phyloP scores from a whole-genome alignment of 2,797 vertebrate species.

The Selene dorsalis region DNA sequence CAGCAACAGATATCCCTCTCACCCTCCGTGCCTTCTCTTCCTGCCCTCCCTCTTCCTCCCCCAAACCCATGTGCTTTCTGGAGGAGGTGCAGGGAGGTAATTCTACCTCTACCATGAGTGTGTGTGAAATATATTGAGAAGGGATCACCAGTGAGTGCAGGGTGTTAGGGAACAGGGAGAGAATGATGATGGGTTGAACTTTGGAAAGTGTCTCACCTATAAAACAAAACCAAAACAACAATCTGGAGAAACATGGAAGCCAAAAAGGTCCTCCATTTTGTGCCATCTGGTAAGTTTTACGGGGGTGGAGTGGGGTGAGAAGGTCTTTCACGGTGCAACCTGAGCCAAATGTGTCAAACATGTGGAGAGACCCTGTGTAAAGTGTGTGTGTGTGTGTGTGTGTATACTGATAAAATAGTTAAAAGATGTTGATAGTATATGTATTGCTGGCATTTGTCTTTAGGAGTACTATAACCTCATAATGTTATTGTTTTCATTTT shows the following conservation, averaged over 20 bases:
- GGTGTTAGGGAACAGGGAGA: slow-evolving; percentile 58
- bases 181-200: slow-evolving; percentile 81
- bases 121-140: slow-evolving; percentile 24
- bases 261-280: slow-evolving; percentile 79
- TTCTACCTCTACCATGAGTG: slow-evolving; percentile 38
- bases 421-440: not conserved
- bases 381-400: not conserved
- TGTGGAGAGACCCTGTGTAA: slow-evolving; percentile 28
- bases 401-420: not conserved
- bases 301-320: slow-evolving; percentile 43
- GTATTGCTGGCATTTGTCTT: not conserved
- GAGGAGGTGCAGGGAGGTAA: slow-evolving; percentile 55
- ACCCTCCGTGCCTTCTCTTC: not conserved
- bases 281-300: slow-evolving; percentile 82
- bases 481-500: not conserved
- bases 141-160: slow-evolving; percentile 27
- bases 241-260: slow-evolving; percentile 76
- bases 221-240: not conserved
- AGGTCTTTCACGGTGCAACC: slow-evolving; percentile 59
- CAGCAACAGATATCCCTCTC: slow-evolving; percentile 40
- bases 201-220: slow-evolving; percentile 52
- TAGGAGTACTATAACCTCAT: not conserved
- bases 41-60: slow-evolving; percentile 57
- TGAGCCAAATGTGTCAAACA: slow-evolving; percentile 63
- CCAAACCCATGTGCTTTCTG: slow-evolving; percentile 54